Conservation (phyloP, 2,113 vertebrate genomes). For the Hyla sarda region DNA sequence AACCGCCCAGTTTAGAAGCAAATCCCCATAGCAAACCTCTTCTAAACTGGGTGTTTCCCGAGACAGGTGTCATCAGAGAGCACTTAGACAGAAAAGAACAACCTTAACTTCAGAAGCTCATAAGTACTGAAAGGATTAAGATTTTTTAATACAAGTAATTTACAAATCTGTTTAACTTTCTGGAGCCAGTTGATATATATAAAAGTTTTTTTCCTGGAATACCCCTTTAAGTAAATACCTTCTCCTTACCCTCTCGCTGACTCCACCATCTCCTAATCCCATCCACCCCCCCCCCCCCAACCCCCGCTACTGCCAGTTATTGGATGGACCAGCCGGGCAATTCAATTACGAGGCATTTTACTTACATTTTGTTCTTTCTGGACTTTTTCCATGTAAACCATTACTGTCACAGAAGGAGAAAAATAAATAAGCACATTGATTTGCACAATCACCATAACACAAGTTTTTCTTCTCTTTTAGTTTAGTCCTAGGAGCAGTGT, state of each 20-base stretch:
- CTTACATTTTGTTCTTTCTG: conserved; percentile 36
- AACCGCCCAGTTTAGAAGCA: no score
- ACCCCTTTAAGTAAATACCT: conserved; percentile 7
- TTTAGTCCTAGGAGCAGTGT: background rate
- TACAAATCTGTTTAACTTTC: no score
- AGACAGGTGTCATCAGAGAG: no score
- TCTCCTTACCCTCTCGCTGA: background rate
- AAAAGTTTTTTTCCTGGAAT: no score
- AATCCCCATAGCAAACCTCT: no score
- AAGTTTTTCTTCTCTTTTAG: background rate
- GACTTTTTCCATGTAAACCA: conserved; percentile 46
- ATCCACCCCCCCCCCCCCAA: background rate
- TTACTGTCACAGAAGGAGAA: conserved; percentile 4
- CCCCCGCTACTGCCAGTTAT: background rate
- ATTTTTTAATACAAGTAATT: no score
- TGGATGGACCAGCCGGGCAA: background rate
- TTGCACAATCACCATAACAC: background rate
- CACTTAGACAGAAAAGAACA: no score
- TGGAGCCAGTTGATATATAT: no score
- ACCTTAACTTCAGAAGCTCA: no score
- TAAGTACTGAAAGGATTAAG: no score
- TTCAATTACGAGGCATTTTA: conserved; percentile 29
- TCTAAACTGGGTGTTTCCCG: no score
- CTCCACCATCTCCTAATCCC: background rate
- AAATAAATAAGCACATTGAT: conserved; percentile 10